phyloP scores from a whole-genome alignment of 2,797 vertebrate species.

The Rhincodon typus region DNA sequence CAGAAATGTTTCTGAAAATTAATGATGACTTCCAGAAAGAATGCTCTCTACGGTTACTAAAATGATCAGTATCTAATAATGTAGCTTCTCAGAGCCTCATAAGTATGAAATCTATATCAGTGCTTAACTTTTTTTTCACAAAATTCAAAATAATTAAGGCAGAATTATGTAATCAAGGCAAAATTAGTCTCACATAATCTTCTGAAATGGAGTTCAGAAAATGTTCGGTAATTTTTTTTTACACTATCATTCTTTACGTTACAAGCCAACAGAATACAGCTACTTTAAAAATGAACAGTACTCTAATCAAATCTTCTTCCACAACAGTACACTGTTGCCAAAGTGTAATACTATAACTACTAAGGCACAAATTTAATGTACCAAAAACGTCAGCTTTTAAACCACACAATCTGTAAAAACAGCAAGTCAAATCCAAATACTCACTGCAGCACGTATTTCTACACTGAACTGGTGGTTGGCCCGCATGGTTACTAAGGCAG shows the following conservation, averaged over 20 bases:
- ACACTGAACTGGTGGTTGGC: slow-evolving; percentile 18
- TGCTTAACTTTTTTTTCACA: neutral
- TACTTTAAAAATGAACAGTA: neutral
- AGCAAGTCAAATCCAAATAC: neutral
- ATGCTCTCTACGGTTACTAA: neutral
- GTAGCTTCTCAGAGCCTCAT: neutral
- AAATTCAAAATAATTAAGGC: neutral
- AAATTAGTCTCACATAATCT: neutral
- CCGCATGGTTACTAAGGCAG: neutral
- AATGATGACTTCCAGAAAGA: neutral
- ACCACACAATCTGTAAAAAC: neutral
- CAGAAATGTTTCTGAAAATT: neutral
- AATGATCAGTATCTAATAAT: neutral
- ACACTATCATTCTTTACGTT: neutral
- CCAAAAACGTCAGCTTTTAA: neutral
- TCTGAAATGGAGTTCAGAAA: too few species aligned
- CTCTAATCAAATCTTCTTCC: neutral
- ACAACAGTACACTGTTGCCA: neutral
- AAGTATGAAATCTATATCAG: neutral
- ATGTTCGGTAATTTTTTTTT: neutral
- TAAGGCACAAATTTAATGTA: neutral
- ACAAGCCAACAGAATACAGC: neutral
- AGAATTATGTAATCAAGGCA: neutral
- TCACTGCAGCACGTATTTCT: neutral
- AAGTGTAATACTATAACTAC: neutral